A percentile compares a stretch with the other conserved stretches of the same genome.
Conservation (phyloP, 2,113 vertebrate genomes). For the Varanus salvator region DNA sequence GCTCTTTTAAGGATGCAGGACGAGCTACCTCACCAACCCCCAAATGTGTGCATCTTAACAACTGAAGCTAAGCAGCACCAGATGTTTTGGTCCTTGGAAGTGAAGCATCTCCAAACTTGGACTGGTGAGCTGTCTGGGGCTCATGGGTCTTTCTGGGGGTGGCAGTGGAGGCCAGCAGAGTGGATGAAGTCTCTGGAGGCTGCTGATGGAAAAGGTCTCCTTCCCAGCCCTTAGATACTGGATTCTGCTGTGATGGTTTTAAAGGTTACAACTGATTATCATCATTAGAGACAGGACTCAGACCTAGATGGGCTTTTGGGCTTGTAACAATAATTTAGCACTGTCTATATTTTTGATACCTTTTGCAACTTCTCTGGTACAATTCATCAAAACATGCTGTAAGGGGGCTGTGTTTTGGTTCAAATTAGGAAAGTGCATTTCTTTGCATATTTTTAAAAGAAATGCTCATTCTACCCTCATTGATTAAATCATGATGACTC, state of each 20-base stretch:
- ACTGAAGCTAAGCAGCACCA: not conserved
- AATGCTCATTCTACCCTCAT: no score
- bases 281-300: not conserved
- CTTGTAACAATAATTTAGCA: not conserved
- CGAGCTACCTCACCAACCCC: not conserved
- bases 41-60: not conserved
- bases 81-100: not conserved
- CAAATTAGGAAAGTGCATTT: not conserved
- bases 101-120: not conserved
- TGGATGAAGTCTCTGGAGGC: not conserved
- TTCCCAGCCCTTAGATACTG: not conserved
- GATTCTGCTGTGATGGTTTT: not conserved
- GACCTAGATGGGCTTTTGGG: not conserved
- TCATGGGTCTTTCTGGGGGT: not conserved
- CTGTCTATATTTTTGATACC: not conserved
- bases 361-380: not conserved
- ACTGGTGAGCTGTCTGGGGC: not conserved
- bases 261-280: not conserved
- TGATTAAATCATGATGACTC: no score
- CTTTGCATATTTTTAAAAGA: no score
- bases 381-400: not conserved
- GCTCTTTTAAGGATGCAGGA: not conserved
- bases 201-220: no score
- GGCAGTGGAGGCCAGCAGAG: not conserved
- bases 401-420: not conserved